phyloP scores from a whole-genome alignment of 2,888 invertebrate genomes.

The Camptogramma bilineatum region DNA sequence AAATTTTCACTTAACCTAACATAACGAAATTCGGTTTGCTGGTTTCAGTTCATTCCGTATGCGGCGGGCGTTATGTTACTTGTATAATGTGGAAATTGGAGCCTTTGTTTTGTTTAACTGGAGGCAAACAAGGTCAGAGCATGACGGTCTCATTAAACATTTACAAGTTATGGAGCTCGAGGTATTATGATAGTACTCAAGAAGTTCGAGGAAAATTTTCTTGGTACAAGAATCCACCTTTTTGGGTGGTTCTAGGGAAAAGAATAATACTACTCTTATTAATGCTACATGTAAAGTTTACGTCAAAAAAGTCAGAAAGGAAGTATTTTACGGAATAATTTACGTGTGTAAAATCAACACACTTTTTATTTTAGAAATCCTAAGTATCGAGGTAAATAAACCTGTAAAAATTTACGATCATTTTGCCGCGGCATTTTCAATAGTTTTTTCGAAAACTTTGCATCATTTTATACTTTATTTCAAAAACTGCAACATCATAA shows the following conservation, averaged over 20 bases:
- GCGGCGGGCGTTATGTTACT: conserved; percentile 57
- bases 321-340: too few species aligned
- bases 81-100: conserved; percentile 58
- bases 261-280: neutral
- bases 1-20: conserved; percentile 74
- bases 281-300: neutral
- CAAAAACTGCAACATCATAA: too few species aligned
- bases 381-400: too few species aligned
- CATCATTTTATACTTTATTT: too few species aligned
- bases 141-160: conserved; percentile 27
- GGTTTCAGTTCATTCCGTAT: conserved; percentile 67
- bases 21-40: conserved; percentile 64
- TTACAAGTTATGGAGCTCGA: conserved; percentile 16
- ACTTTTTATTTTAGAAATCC: too few species aligned
- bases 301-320: too few species aligned
- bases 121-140: conserved; percentile 40
- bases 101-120: conserved; percentile 63
- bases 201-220: neutral
- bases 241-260: neutral
- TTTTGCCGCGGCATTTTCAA: too few species aligned
- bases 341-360: too few species aligned
- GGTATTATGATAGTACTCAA: conserved; percentile 6
- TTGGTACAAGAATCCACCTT: neutral
- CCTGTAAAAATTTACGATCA: too few species aligned
- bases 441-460: too few species aligned